phyloP scores from a whole-genome alignment of 64 coral and sea anemone genomes.

The Porites australiensis region DNA sequence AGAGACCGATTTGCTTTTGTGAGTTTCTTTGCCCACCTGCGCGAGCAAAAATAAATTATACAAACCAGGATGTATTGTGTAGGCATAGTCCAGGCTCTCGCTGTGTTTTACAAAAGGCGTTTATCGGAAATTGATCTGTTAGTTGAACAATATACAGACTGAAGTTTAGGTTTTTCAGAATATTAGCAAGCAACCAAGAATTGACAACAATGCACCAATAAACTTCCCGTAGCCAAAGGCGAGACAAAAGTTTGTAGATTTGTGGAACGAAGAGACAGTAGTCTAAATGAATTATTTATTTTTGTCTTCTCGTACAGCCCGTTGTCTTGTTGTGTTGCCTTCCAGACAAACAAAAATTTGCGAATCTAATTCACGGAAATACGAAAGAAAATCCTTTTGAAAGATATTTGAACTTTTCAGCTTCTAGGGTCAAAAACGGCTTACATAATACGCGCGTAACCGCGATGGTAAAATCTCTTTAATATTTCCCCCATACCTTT shows the following conservation, averaged over 20 bases:
- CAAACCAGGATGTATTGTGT: constrained; percentile 37
- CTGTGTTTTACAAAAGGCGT: constrained; percentile 40
- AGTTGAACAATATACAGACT: constrained; percentile 33
- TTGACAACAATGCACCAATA: constrained; percentile 23
- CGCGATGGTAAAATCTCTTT: not conserved
- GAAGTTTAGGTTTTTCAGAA: not conserved
- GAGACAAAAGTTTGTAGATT: constrained; percentile 20
- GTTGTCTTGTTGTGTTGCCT: not conserved
- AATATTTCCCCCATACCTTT: constrained; percentile 26
- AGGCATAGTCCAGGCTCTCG: not conserved
- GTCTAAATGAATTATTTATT: constrained; percentile 13
- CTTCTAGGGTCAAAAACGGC: constrained; percentile 22
- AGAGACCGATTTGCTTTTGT: constrained; percentile 1
- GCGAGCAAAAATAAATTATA: constrained; percentile 3
- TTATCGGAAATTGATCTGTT: constrained; percentile 64
- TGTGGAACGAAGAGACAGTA: not conserved
- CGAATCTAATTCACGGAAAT: not conserved
- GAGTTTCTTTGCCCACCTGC: constrained; percentile 39
- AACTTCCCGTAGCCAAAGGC: constrained; percentile 14
- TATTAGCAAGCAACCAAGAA: constrained; percentile 10
- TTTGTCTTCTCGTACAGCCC: not conserved
- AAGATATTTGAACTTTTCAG: not conserved
- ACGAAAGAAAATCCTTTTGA: not conserved
- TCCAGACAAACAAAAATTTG: not conserved
- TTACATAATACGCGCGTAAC: not conserved